Conservation (phyloP, 1,140 invertebrate genomes). For the Drosophila seguyi region DNA sequence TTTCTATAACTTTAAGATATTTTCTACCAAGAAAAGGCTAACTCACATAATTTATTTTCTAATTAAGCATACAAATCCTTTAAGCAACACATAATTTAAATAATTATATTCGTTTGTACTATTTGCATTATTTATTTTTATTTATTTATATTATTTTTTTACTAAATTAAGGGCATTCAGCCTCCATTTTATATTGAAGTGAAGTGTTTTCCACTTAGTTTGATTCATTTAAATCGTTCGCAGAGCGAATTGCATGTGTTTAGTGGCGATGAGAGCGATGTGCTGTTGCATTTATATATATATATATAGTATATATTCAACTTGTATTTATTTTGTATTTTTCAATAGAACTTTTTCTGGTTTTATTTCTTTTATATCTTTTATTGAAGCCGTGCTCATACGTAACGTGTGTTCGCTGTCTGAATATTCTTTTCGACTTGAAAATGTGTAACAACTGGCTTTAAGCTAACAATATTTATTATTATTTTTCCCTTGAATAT, state of each 20-base stretch:
- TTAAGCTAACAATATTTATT: not conserved
- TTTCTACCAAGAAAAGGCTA: too few species aligned
- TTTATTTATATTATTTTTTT: too few species aligned
- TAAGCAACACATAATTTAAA: too few species aligned
- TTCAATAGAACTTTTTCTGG: not conserved
- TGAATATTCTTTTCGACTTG: not conserved
- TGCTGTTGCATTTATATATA: not conserved
- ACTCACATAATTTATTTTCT: too few species aligned
- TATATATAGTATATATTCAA: too few species aligned
- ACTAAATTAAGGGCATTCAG: not conserved
- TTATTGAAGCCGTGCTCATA: not conserved
- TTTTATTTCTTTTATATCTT: not conserved
- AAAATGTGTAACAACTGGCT: constrained; percentile 1
- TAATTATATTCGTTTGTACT: too few species aligned
- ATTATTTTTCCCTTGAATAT: not conserved
- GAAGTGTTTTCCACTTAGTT: not conserved
- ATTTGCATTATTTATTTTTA: too few species aligned
- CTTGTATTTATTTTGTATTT: too few species aligned
- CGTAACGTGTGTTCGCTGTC: not conserved
- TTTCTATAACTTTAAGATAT: too few species aligned
- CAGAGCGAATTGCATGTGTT: constrained; percentile 3
- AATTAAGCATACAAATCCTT: too few species aligned
- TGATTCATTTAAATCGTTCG: not conserved
- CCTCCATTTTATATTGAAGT: not conserved
- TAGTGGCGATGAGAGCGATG: not conserved